Evolutionary conservation across 2,113 vertebrate genomes (phyloP).

Genomic region (Holacanthus passer): DNA sequence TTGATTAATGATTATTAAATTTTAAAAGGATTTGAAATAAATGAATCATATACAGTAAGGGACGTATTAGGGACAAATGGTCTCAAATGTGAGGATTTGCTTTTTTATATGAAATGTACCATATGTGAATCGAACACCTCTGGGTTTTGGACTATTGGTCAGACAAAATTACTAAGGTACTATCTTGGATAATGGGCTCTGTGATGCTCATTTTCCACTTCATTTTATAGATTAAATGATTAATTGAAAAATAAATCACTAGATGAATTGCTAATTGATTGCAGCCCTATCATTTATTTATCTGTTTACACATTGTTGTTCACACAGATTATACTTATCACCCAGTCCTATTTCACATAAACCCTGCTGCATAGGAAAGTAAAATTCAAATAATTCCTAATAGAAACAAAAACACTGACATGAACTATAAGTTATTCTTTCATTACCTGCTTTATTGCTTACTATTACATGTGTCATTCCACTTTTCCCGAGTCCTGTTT

Average conservation of each 20-base stretch:
- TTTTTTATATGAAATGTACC: background rate
- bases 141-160: background rate
- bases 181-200: background rate
- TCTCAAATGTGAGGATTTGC: background rate
- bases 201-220: background rate
- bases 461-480: background rate
- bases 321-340: background rate
- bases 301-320: background rate
- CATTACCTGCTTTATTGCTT: background rate
- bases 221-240: background rate
- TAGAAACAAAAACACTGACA: background rate
- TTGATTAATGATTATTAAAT: background rate
- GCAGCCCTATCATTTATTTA: background rate
- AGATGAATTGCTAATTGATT: background rate
- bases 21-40: too few species aligned
- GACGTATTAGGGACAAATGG: too few species aligned
- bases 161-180: too few species aligned
- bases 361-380: background rate
- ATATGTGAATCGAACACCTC: background rate
- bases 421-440: too few species aligned
- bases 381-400: background rate
- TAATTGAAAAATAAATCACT: background rate
- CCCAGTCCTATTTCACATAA: background rate
- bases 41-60: too few species aligned
- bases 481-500: background rate